A percentile compares a stretch with the other conserved stretches of the same genome.
phyloP scores from a whole-genome alignment of 2,113 vertebrate genomes.

The Eupsittula cactorum region DNA sequence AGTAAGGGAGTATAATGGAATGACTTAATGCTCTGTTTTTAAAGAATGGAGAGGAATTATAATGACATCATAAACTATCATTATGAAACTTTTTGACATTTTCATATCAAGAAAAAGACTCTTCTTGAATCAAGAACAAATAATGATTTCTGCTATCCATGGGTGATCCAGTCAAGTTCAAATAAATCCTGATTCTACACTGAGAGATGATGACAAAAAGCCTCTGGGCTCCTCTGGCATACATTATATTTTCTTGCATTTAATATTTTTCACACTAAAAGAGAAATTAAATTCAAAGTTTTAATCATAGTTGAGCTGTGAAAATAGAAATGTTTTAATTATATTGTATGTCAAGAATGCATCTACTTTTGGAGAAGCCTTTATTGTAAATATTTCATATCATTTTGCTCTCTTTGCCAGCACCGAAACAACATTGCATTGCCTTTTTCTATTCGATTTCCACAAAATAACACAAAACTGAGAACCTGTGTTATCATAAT shows the following conservation, averaged over 20 bases:
- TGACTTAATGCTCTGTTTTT: constrained; percentile 60
- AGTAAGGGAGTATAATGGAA: constrained; percentile 40
- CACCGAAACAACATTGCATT: background rate
- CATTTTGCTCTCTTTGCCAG: background rate
- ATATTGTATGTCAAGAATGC: background rate
- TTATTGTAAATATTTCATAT: constrained; percentile 24
- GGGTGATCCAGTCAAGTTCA: constrained; percentile 42
- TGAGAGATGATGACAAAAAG: constrained; percentile 18
- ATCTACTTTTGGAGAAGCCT: background rate
- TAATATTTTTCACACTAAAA: background rate
- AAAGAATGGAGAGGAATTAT: constrained; percentile 45
- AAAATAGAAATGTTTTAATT: constrained; percentile 8
- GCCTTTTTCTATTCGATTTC: constrained; percentile 35
- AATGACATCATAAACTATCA: constrained; percentile 58
- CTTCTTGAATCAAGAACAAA: constrained; percentile 46
- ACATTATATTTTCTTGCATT: background rate
- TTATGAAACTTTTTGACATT: constrained; percentile 60
- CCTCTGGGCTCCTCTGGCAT: background rate
- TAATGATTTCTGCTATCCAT: constrained; percentile 47
- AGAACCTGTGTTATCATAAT: constrained; percentile 21
- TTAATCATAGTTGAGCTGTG: background rate
- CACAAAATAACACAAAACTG: constrained; percentile 37
- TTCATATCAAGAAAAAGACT: constrained; percentile 61
- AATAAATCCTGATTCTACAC: constrained; percentile 59
- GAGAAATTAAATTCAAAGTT: constrained; percentile 32